Conservation (phyloP, 2,113 vertebrate species). For the Onychorhynchus coronatus region DNA sequence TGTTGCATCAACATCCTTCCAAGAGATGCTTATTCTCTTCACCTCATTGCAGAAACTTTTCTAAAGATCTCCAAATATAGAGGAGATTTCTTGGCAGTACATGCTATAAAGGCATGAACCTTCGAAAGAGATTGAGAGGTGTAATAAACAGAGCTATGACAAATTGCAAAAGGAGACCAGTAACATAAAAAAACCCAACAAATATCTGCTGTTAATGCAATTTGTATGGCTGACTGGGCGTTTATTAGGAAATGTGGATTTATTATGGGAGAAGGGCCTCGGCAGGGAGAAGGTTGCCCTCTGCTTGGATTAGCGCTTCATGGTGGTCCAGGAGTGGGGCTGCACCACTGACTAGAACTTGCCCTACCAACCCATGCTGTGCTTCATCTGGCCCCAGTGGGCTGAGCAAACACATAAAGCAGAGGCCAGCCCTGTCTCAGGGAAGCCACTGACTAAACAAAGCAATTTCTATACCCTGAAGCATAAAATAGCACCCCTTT, state of each 20-base stretch:
- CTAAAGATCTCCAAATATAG: neutral
- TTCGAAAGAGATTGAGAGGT: neutral
- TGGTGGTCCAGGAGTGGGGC: neutral
- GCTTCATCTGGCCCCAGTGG: rapidly evolving
- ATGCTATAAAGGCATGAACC: neutral
- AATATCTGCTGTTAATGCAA: neutral
- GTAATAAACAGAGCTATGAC: neutral
- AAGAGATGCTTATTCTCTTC: neutral
- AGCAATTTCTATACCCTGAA: neutral
- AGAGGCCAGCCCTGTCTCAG: neutral
- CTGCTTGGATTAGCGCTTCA: neutral
- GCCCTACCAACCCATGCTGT: rapidly evolving
- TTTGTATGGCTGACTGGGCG: neutral
- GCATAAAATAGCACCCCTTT: neutral
- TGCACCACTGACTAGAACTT: rapidly evolving
- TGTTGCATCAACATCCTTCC: neutral
- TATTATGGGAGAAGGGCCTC: neutral
- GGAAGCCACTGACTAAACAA: neutral
- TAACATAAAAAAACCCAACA: neutral
- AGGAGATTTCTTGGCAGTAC: neutral
- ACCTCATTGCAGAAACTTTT: neutral
- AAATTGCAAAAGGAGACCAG: neutral
- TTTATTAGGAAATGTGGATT: neutral
- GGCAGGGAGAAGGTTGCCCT: neutral
- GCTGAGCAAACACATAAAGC: neutral